These are phyloP conservation scores for Phoenicopterus ruber DNA, from an alignment of 2,113 vertebrate genomes.

Conservation along the genomic window DNA sequence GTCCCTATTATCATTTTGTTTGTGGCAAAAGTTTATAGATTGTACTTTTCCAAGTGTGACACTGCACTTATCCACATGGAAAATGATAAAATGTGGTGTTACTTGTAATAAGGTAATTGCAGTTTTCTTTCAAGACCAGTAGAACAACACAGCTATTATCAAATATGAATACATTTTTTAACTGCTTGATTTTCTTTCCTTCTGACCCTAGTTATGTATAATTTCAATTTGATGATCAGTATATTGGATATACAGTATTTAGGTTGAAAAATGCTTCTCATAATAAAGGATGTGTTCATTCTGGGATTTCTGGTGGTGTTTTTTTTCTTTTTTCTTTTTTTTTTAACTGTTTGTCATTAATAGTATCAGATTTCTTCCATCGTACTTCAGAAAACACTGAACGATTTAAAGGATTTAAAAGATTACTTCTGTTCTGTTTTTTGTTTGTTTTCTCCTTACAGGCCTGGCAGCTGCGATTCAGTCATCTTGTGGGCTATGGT, in stretches of 20 bases:
- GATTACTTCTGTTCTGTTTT: neutral
- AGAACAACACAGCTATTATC: neutral
- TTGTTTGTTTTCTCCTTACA: constrained; percentile 43
- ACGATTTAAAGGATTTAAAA: neutral
- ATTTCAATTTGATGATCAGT: neutral
- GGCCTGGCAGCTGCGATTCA: constrained; percentile 98
- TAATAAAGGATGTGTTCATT: neutral
- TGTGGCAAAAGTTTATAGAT: neutral
- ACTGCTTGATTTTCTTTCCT: neutral
- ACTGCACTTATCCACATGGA: neutral
- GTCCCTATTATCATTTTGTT: neutral
- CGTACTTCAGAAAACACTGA: neutral
- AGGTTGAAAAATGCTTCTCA: neutral
- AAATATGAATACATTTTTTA: neutral
- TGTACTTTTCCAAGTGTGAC: neutral
- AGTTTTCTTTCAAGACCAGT: neutral
- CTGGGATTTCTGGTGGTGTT: neutral
- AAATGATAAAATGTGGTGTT: neutral
- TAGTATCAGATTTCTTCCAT: neutral
- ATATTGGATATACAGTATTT: neutral
- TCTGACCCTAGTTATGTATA: neutral
- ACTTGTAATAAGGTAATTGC: neutral
- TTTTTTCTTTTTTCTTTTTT: too few species aligned
- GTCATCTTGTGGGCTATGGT: constrained; percentile 94
- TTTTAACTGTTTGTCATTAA: neutral